Base-by-base conservation (phyloP, 2,113 vertebrate genomes). In the Xiphophorus maculatus region DNA sequence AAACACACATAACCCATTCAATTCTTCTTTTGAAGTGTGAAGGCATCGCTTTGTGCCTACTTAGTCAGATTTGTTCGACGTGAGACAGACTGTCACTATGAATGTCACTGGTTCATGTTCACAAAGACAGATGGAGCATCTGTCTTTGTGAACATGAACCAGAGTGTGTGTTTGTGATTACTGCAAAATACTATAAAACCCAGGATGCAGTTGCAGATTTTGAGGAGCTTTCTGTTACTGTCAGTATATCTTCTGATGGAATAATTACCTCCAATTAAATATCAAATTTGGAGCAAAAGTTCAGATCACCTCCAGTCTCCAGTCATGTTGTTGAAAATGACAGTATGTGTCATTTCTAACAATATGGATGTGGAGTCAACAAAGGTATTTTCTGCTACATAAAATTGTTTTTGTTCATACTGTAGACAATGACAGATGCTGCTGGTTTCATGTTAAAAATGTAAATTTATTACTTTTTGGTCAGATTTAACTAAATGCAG, bases 71-170 rank as follows among this genome's bases (percentile, higher is more conserved):
- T 74, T 78, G 71, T 76, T 76, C 66, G 48, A 61, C 35, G 58
- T n/a, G 63, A 72, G 79, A 81, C 65, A 0, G 12, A 67, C 76
- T 89, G 85, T 86, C 85, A 86, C 63, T 87, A 77, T 77, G 32
- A 82, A 37, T n/a, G 51, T 28, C 28, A 28, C 28, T 28, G 28
- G 28, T 28, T 28, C 28, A 28, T 28, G 28, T 28, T 28, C 28
- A 28, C 28, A 28, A 28, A 28, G 28, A 28, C 28, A 28, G 35
- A 10, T 37, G 48, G 25, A 65, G 14, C 33, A 17, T 48, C 61
- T 66, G 66, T 62, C 35, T 15, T 9, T 60, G 61, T 65, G 69
- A 65, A 60, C 35, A 48, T 48, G 17, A 48, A 19, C 44, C 44
- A 48, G 69, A 58, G 37, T 67, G 30, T 80, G 70, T 66, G 37